Evolutionary conservation across 2,113 vertebrate genomes (phyloP).

Genomic region (Xenopus borealis): DNA sequence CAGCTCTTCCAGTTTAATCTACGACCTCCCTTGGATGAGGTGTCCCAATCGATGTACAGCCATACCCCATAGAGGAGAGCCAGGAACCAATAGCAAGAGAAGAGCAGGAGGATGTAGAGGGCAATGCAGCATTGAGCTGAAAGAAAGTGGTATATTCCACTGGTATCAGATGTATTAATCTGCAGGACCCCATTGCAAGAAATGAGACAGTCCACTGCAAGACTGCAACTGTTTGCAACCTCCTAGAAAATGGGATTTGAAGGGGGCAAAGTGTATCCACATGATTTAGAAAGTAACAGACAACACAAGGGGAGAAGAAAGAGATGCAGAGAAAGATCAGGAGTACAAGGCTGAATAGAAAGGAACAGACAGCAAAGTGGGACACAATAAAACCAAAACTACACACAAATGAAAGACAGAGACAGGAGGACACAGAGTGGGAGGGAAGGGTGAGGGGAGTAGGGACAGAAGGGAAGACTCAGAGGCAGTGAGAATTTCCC

Average conservation of each 20-base stretch:
- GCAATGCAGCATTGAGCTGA: conserved; percentile 70
- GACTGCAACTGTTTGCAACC: background rate
- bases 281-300: background rate
- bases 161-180: no score
- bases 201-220: background rate
- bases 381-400: no score
- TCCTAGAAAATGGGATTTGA: background rate
- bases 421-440: no score
- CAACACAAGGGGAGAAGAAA: no score
- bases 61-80: conserved; percentile 67
- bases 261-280: background rate
- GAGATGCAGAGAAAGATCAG: no score
- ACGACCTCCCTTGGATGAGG: conserved; percentile 70
- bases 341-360: no score
- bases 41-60: conserved; percentile 78
- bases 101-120: conserved; percentile 63
- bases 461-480: no score
- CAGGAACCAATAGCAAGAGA: conserved; percentile 73
- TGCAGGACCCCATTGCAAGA: background rate
- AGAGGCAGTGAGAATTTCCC: no score
- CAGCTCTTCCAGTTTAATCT: conserved; percentile 66
- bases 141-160: background rate
- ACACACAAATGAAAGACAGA: background rate
- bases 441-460: background rate
- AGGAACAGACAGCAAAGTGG: no score